phyloP scores from a whole-genome alignment of 2,888 invertebrate genomes.

The Acrobasis suavella region DNA sequence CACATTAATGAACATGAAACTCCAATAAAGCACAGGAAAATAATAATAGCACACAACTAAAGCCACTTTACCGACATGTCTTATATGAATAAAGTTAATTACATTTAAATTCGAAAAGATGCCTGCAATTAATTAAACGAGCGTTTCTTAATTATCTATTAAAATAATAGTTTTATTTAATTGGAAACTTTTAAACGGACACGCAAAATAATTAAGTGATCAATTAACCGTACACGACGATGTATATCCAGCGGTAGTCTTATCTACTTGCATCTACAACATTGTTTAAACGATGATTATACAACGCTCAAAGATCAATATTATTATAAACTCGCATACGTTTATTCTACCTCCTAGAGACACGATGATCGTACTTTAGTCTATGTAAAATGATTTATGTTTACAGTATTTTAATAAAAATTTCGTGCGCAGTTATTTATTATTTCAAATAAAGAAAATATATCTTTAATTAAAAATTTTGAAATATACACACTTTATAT shows the following conservation, averaged over 20 bases:
- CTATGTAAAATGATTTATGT: not conserved
- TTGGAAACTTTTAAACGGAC: conserved; percentile 72
- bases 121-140: conserved; percentile 72
- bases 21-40: conserved; percentile 76
- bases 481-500: no score
- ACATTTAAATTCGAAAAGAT: conserved; percentile 66
- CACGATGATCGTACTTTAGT: not conserved
- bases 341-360: conserved; percentile 14
- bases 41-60: conserved; percentile 78
- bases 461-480: no score
- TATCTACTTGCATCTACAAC: conserved; percentile 63
- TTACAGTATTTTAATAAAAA: no score
- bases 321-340: not conserved
- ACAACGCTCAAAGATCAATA: conserved; percentile 29
- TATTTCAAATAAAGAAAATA: no score
- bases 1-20: conserved; percentile 72
- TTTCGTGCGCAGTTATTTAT: no score
- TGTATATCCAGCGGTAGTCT: conserved; percentile 57
- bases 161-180: conserved; percentile 74
- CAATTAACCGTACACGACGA: conserved; percentile 73
- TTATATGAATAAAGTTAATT: conserved; percentile 80
- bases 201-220: conserved; percentile 80
- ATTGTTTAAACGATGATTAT: conserved; percentile 54
- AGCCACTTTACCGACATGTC: conserved; percentile 68
- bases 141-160: conserved; percentile 78